These are phyloP conservation scores for Tricholaema leucomelas DNA, from an alignment of 2,113 vertebrate species.

Conservation along the genomic window DNA sequence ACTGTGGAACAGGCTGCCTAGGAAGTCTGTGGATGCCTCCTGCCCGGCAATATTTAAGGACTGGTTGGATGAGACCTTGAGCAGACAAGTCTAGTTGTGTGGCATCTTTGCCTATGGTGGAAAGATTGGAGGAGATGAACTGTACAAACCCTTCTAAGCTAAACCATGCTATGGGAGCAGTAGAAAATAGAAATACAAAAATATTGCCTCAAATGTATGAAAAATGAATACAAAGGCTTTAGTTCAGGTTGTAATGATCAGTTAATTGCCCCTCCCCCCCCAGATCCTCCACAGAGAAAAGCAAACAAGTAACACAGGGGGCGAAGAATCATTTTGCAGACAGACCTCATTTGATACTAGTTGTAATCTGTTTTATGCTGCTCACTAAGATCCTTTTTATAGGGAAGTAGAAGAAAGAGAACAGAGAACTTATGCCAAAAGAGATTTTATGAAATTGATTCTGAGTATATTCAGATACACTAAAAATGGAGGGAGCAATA, in stretches of 20 bases:
- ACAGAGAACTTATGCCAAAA: not conserved
- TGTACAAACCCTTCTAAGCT: no score
- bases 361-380: not conserved
- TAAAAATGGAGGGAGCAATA: not conserved
- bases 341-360: not conserved
- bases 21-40: no score
- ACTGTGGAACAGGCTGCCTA: no score
- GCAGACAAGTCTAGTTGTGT: no score
- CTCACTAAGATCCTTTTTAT: not conserved
- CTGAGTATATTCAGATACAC: not conserved
- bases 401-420: not conserved
- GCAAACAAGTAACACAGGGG: not conserved
- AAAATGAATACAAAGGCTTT: not conserved
- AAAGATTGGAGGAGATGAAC: no score
- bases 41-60: no score
- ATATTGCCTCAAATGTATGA: not conserved
- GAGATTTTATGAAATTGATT: not conserved
- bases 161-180: not conserved
- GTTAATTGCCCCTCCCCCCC: not conserved
- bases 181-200: not conserved
- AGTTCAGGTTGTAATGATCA: not conserved
- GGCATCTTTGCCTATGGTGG: no score
- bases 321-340: not conserved
- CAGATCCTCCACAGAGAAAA: not conserved
- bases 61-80: no score